Base-by-base conservation (phyloP, 2,888 invertebrate species). In the Erebia ligea region DNA sequence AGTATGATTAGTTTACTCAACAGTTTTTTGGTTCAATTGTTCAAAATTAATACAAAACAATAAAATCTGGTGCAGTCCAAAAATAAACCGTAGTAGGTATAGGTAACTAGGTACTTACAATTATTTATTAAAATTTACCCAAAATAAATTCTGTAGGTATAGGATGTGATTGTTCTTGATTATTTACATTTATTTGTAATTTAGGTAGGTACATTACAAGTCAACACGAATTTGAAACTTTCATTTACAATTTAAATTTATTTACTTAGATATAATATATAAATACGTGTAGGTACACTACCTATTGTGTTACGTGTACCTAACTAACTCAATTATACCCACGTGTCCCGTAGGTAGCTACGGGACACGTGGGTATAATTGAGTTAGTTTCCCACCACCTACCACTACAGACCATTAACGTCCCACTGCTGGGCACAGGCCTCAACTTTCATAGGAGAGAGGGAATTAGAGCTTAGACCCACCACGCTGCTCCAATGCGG, bases 101-200 rank as follows among this genome's bases (percentile, higher is more conserved):
- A 40, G 8, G 1, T 40, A 40, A 6, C 40, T 40, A 40, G 8
- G 8, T 40, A 40, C 10, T 45, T 45, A 11, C 45, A 59, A 42
- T 59, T n/a, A 59, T 59, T 42, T 59, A 42, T 40, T 57, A 57
- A 25, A 57, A 57, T 19, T 9, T 54, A 48, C 17, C 17, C 9
- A 25, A 57, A 25, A 15, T 25, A 57, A 25, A 57, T 59, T 45
- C 19, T 21, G 21, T n/a, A n/a, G n/a, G n/a, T 56, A 21, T 11
- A 21, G 10, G 3, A 17, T 58, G 15, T 40, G n/a, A 58, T 61
- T 61, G 61, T 61, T 42, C 61, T 61, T 61, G 19, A 6, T 61
- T 19, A 61, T 61, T 61, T 42, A 61, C 61, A 61, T 61, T 40
- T n/a, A 21, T 58, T 40, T 2, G 10, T 17, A 58, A 15, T 3